Base-by-base conservation (phyloP, 2,888 invertebrate genomes). In the Muschampia plurimacula region DNA sequence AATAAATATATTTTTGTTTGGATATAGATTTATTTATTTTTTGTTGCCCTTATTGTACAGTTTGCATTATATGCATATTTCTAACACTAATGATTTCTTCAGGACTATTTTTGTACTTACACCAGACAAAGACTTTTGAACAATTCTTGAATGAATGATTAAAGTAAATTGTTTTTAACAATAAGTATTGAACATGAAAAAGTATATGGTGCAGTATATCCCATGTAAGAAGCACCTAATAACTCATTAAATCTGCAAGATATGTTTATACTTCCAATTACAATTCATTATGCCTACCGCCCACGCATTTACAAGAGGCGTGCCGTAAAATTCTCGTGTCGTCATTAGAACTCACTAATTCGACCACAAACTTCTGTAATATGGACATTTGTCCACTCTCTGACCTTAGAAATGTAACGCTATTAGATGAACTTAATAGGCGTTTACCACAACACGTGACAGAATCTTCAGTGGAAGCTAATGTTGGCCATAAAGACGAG, bases 401-500 rank as follows among this genome's bases (percentile, higher is more conserved):
- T 59, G 66, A 66, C 70, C 67, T 60, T 55, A 67, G 72, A 72
- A 68, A 72, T 72, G 72, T 62, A 49, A 60, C 72, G 72, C 66
- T 72, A 55, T 72, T 72, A 72, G 52, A 67, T 12, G 28, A 57
- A 60, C 52, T 52, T 72, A 72, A 72, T 62, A 72, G 67, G 8
- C 67, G 72, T 72, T 72, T 72, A 67, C 72, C 62, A 44, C 66
- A 65, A 71, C 67, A 67, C 72, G 72, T 67, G 72, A 66, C 72
- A 66, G 39, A 72, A 55, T 72, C 62, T 60, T 67, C 72, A 67
- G 67, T 72, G 44, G 71, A 49, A 66, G 67, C 67, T 72, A 67
- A 72, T 72, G 72, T 62, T 59, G 72, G 62, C 66, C 12, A 67
- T 67, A 67, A 72, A 67, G 67, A 41, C 71, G 39, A 4, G 46